Conservation (phyloP, 2,888 invertebrate genomes). For the Lasioglossum oenotherae region DNA sequence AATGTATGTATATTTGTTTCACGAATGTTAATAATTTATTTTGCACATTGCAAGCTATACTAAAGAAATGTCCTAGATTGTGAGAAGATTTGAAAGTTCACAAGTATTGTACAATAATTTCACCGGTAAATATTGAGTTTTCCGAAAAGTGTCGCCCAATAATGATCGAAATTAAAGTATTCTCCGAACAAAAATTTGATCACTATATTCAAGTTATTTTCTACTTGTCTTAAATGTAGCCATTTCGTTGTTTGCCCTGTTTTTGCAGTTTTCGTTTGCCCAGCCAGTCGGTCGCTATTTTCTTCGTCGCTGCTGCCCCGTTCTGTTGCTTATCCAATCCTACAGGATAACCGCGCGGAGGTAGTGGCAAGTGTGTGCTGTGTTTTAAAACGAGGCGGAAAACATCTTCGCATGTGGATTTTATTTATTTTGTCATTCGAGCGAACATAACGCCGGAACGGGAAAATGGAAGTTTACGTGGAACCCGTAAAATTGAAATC, state of each 20-base stretch:
- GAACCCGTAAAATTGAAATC: neutral
- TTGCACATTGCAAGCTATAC: neutral
- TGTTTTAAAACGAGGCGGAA: slow-evolving; percentile 43
- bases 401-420: slow-evolving; percentile 31
- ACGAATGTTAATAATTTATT: neutral
- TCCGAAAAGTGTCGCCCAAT: neutral
- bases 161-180: too few relatives aligned
- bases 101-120: neutral
- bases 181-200: neutral
- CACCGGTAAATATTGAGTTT: neutral
- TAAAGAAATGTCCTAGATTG: neutral
- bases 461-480: slow-evolving; percentile 35
- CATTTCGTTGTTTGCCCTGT: slow-evolving; percentile 13
- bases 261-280: slow-evolving; percentile 32
- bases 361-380: slow-evolving; percentile 13
- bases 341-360: slow-evolving; percentile 33
- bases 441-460: slow-evolving; percentile 13
- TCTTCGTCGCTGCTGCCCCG: slow-evolving; percentile 26
- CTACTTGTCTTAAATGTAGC: neutral
- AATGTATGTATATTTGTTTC: neutral
- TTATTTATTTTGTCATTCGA: slow-evolving; percentile 36
- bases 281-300: slow-evolving; percentile 18
- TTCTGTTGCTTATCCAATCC: slow-evolving; percentile 40
- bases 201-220: neutral
- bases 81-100: neutral